Percentiles rank a stretch among this genome's conserved stretches.
Evolutionary conservation across 2,797 vertebrate species (phyloP).

Genomic region (Ispidina picta): DNA sequence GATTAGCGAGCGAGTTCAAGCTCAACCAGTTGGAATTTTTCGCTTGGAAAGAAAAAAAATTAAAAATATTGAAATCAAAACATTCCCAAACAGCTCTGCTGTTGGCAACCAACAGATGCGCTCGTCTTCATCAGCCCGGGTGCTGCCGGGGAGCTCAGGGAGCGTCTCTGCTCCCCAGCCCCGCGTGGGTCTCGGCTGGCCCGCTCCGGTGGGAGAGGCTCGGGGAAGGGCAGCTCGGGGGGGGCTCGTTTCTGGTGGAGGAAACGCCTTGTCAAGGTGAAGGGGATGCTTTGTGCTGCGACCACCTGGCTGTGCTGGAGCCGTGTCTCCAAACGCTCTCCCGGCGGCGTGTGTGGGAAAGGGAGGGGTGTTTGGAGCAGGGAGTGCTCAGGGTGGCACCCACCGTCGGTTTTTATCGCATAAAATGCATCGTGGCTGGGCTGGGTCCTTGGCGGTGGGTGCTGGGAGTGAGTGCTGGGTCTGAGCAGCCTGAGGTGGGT

Average conservation of each 20-base stretch:
- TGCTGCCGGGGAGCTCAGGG: background rate
- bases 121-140: background rate
- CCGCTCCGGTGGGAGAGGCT: accelerated
- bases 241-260: accelerated
- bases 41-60: background rate
- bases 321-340: background rate
- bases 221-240: background rate
- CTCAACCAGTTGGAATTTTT: background rate
- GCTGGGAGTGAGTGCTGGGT: background rate
- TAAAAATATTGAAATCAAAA: slow-evolving; percentile 1
- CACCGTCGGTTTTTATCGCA: accelerated
- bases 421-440: accelerated
- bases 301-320: background rate
- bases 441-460: background rate
- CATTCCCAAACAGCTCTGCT: background rate
- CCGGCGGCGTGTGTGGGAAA: background rate
- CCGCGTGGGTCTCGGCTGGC: accelerated
- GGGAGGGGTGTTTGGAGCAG: background rate
- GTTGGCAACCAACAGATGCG: background rate
- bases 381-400: background rate
- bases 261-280: accelerated
- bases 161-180: background rate
- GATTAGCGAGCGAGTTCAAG: background rate
- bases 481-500: background rate
- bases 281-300: background rate